A percentile compares a stretch with the other conserved stretches of the same genome.
phyloP scores from a whole-genome alignment of 2,113 vertebrate species.

The Rhabdomys dilectus region DNA sequence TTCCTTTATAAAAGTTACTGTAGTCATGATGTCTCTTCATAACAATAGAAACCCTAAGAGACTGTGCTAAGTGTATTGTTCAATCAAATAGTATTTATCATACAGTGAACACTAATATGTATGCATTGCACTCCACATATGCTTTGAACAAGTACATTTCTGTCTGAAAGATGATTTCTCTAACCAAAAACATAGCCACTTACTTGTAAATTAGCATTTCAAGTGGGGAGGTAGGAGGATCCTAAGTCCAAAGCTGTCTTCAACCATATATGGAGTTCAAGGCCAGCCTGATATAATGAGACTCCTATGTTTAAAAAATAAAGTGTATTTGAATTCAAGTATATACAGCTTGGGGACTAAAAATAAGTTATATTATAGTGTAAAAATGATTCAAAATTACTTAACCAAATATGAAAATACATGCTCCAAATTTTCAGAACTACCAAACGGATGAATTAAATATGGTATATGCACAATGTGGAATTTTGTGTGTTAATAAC shows the following conservation, averaged over 20 bases:
- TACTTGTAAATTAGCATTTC: not conserved
- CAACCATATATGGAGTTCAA: not conserved
- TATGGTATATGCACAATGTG: not conserved
- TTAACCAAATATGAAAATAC: not conserved
- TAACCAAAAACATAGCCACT: not conserved
- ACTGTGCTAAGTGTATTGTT: not conserved
- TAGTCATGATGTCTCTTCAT: not conserved
- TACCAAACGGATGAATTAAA: not conserved
- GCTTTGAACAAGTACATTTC: not conserved
- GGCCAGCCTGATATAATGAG: not conserved
- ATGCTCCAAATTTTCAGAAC: not conserved
- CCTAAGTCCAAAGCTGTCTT: not conserved
- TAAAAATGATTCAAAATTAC: conserved; percentile 47
- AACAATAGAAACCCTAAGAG: not conserved
- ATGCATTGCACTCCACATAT: not conserved
- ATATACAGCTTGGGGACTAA: not conserved
- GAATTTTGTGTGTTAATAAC: not conserved
- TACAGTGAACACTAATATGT: not conserved
- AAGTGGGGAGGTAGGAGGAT: not conserved
- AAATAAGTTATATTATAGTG: not conserved
- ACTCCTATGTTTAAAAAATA: not conserved
- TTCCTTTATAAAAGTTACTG: not conserved
- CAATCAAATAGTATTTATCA: not conserved
- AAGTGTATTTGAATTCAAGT: not conserved
- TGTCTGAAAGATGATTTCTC: not conserved